phyloP scores from a whole-genome alignment of 2,888 invertebrate genomes.

The Dorcus parallelipipedus region DNA sequence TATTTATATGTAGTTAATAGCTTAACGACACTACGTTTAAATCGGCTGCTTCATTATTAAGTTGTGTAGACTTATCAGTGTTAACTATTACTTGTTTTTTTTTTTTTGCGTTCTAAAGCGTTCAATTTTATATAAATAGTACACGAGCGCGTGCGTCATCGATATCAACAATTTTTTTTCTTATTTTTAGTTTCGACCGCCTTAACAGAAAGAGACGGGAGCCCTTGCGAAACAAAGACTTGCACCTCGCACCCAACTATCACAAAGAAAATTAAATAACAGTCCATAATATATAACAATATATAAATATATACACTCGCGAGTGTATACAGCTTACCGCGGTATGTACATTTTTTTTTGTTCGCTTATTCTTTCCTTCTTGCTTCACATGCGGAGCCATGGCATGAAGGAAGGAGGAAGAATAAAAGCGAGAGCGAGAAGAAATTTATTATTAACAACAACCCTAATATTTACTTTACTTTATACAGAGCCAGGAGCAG shows the following conservation, averaged over 20 bases:
- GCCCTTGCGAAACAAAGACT: background rate
- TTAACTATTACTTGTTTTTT: background rate
- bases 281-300: conserved; percentile 44
- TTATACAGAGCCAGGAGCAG: conserved; percentile 27
- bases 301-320: conserved; percentile 35
- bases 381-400: too few species aligned
- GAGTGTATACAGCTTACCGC: conserved; percentile 43
- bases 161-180: background rate
- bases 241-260: conserved; percentile 6
- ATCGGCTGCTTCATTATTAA: too few species aligned
- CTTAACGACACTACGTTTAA: too few species aligned
- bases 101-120: background rate
- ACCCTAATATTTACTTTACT: conserved; percentile 22
- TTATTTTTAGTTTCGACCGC: too few species aligned
- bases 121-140: background rate
- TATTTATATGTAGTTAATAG: too few species aligned
- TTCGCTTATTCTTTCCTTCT: background rate
- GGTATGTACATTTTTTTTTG: conserved; percentile 31
- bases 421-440: background rate
- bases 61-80: background rate
- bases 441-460: conserved; percentile 16
- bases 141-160: background rate
- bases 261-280: conserved; percentile 39
- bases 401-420: too few species aligned
- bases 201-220: background rate